Evolutionary conservation across 2,113 vertebrate genomes (phyloP).

Genomic region (Neogobius melanostomus): DNA sequence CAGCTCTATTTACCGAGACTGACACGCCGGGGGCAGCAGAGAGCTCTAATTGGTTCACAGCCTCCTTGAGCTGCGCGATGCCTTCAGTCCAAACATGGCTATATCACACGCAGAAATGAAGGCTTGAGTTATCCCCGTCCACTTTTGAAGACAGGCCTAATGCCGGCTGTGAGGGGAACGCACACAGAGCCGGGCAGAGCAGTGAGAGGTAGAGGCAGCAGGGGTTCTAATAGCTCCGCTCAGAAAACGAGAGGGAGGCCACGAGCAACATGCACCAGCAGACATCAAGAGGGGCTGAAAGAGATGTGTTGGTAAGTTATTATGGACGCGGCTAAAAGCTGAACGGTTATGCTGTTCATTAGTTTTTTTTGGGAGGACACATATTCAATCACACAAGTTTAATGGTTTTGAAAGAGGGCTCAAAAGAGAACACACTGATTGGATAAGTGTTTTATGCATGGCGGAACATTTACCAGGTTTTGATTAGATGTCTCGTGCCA

Average conservation of each 20-base stretch:
- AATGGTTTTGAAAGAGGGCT: not conserved
- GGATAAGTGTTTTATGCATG: not conserved
- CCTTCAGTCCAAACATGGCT: conserved; percentile 45
- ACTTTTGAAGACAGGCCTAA: conserved; percentile 44
- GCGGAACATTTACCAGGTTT: not conserved
- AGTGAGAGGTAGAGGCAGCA: conserved; percentile 31
- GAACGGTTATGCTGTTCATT: not conserved
- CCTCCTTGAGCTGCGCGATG: conserved; percentile 51
- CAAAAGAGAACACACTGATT: not conserved
- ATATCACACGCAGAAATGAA: conserved; percentile 50
- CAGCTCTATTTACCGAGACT: conserved; percentile 59
- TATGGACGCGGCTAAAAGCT: not conserved
- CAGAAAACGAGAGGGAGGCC: conserved; percentile 21
- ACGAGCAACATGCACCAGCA: conserved; percentile 27
- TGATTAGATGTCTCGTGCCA: not conserved
- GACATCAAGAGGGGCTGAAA: conserved; percentile 9
- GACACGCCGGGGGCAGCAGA: conserved; percentile 53
- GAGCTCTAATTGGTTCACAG: conserved; percentile 66
- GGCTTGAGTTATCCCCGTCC: conserved; percentile 34
- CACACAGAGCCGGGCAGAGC: conserved; percentile 26
- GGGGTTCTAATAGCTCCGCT: conserved; percentile 36
- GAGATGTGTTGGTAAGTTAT: conserved; percentile 2
- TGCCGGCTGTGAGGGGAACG: conserved; percentile 15
- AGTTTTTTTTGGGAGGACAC: conserved; percentile 1
- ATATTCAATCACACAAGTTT: not conserved